Conservation (phyloP, 2,888 invertebrate genomes). For the Dicyrtomina minuta region DNA sequence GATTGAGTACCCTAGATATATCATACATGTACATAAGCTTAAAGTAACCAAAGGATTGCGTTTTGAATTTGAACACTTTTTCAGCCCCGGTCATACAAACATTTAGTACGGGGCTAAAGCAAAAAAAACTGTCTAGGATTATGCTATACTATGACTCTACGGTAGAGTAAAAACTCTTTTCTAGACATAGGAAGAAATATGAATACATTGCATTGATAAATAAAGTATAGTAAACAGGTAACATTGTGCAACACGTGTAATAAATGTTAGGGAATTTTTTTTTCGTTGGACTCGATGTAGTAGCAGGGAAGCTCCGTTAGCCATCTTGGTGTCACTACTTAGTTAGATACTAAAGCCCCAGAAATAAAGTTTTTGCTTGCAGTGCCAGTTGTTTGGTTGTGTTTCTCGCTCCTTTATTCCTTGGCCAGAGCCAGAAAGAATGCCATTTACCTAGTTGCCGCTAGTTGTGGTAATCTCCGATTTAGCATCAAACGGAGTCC, state of each 20-base stretch:
- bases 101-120: too few relatives aligned
- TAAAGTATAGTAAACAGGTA: slow-evolving; percentile 10
- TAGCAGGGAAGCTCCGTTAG: not conserved
- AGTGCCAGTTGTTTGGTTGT: not conserved
- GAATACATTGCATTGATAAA: too few relatives aligned
- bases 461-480: slow-evolving; percentile 12
- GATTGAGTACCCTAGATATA: not conserved
- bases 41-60: slow-evolving; percentile 1
- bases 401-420: not conserved
- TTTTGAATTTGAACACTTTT: not conserved
- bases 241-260: slow-evolving; percentile 20
- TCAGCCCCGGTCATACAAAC: not conserved
- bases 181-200: too few relatives aligned
- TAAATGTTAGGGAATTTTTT: not conserved
- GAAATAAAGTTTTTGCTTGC: not conserved
- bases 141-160: too few relatives aligned
- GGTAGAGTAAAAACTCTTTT: too few relatives aligned
- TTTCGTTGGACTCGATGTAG: not conserved
- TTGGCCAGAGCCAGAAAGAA: not conserved
- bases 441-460: slow-evolving; percentile 6
- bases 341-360: not conserved
- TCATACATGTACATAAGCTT: not conserved
- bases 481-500: slow-evolving; percentile 69
- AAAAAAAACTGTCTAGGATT: too few relatives aligned
- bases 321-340: slow-evolving; percentile 1